These are phyloP conservation scores for Myotis brandtii DNA, from an alignment of 2,113 vertebrate genomes.

Conservation along the genomic window DNA sequence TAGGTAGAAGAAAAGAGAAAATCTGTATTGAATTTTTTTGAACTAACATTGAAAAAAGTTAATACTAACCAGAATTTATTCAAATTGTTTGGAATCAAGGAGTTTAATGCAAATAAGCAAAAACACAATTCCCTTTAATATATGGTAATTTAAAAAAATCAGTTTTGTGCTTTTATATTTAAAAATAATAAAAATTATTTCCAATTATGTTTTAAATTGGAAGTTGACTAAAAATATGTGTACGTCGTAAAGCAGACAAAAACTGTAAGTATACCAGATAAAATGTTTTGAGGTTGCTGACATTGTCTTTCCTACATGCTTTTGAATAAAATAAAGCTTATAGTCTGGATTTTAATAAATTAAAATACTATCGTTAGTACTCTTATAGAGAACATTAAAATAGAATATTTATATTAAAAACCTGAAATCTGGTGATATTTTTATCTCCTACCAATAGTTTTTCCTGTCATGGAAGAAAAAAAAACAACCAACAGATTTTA, in stretches of 20 bases:
- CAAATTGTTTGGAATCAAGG: not conserved
- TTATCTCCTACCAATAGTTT: slow-evolving; percentile 32
- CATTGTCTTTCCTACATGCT: not conserved
- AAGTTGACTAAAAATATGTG: slow-evolving; percentile 3
- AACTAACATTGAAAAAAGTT: not conserved
- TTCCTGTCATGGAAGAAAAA: slow-evolving; percentile 2
- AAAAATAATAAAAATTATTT: not conserved
- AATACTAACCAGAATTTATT: slow-evolving; percentile 20
- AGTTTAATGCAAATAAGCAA: slow-evolving; percentile 14
- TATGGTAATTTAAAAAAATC: not conserved
- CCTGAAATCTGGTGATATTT: not conserved
- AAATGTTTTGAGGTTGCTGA: not conserved
- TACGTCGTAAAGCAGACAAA: not conserved
- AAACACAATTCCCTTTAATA: not conserved
- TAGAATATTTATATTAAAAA: not conserved
- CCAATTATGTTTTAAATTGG: not conserved
- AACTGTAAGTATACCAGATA: not conserved
- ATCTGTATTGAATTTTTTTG: not conserved
- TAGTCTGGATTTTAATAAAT: not conserved
- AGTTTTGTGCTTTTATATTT: not conserved
- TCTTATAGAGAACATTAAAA: not conserved
- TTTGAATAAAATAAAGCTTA: slow-evolving; percentile 46
- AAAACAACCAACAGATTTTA: slow-evolving; percentile 65
- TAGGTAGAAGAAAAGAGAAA: not conserved
- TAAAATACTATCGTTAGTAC: not conserved